These are phyloP conservation scores for Dicerorhinus sumatrensis DNA, from an alignment of 2,113 vertebrate genomes.

Conservation along the genomic window DNA sequence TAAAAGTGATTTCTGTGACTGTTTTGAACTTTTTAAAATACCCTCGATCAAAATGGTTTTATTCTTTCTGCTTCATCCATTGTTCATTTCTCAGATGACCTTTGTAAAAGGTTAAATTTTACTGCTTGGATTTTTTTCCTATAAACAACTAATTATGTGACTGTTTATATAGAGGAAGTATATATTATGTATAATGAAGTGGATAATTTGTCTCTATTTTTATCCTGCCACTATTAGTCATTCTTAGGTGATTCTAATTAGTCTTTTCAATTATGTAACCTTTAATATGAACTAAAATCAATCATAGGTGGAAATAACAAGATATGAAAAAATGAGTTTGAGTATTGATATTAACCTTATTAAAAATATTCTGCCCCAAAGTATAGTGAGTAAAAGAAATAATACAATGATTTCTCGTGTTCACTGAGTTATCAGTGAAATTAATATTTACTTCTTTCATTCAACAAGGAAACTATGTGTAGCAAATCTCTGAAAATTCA, in stretches of 20 bases:
- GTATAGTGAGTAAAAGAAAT: neutral
- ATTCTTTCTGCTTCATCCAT: neutral
- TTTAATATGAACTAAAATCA: conserved; percentile 58
- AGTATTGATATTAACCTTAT: neutral
- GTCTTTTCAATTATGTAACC: neutral
- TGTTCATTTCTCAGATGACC: conserved; percentile 52
- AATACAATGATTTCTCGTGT: neutral
- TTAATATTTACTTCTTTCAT: neutral
- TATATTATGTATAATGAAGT: neutral
- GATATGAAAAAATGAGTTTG: conserved; percentile 7
- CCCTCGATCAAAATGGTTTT: conserved; percentile 14
- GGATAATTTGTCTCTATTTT: conserved; percentile 58
- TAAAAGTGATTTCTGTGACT: conserved; percentile 70
- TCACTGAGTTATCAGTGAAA: neutral
- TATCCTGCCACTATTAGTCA: neutral
- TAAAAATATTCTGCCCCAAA: conserved; percentile 15
- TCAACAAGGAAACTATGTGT: neutral
- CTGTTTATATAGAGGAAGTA: neutral
- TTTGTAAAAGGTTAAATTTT: conserved; percentile 70
- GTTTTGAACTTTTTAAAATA: conserved; percentile 70
- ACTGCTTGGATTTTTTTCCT: neutral
- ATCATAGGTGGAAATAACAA: neutral
- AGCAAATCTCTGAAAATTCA: neutral
- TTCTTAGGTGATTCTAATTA: conserved; percentile 56
- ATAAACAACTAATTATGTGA: neutral